These are phyloP conservation scores for Brachyalestes nurse DNA, from an alignment of 2,797 vertebrate species.

Conservation along the genomic window DNA sequence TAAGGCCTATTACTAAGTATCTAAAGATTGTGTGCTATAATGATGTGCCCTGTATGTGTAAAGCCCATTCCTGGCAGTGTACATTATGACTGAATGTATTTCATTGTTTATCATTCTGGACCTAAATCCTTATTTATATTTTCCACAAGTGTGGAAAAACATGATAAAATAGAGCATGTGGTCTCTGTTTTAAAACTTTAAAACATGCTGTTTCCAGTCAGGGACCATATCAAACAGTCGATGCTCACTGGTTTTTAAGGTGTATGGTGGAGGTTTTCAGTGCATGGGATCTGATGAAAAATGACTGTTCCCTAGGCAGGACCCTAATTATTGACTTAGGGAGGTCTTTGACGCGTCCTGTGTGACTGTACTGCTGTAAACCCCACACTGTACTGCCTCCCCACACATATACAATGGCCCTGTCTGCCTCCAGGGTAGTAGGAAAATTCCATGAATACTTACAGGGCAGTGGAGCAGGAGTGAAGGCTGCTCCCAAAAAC, in stretches of 20 bases:
- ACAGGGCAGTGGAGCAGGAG: slow-evolving; percentile 55
- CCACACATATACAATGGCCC: slow-evolving; percentile 10
- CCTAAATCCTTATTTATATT: too few relatives aligned
- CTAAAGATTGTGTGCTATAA: too few relatives aligned
- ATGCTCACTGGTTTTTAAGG: too few relatives aligned
- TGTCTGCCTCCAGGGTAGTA: slow-evolving; percentile 60
- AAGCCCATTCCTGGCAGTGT: too few relatives aligned
- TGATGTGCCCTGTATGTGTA: too few relatives aligned
- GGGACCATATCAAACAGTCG: too few relatives aligned
- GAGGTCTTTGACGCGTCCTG: background rate
- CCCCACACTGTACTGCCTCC: background rate
- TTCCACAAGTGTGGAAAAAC: too few relatives aligned
- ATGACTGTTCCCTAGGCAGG: background rate
- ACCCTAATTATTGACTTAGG: background rate
- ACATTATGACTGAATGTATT: too few relatives aligned
- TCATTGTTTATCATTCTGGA: too few relatives aligned
- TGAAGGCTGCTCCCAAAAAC: slow-evolving; percentile 44
- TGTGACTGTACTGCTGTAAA: background rate
- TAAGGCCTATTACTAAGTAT: too few relatives aligned
- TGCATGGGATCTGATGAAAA: background rate
- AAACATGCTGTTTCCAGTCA: background rate
- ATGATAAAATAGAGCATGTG: too few relatives aligned
- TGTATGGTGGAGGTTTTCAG: too few relatives aligned
- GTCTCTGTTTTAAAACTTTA: background rate
- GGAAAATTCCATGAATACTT: slow-evolving; percentile 76